Base-by-base conservation (phyloP, 2,113 vertebrate species). In the Struthidea cinerea region DNA sequence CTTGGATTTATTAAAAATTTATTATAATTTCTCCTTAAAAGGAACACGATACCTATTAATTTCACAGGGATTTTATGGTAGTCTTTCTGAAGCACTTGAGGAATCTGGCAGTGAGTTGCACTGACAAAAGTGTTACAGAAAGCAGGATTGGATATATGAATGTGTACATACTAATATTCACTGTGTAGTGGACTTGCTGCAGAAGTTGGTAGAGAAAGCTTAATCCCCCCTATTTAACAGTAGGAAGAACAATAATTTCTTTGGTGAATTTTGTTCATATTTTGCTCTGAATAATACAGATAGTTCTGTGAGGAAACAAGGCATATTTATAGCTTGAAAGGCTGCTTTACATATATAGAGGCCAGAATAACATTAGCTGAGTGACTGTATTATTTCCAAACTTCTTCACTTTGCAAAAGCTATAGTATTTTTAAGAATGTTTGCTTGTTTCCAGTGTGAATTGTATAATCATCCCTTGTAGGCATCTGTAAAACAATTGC, bases 401-500 rank as follows among this genome's bases (percentile, higher is more conserved):
- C 16, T 18, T 50, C 22, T 20, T 59, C 13, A 59, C 6, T 50
- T 82, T 67, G 21, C 8, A 47, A 71, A 39, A 7, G 8, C 24
- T 26, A 0, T 27, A 32, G 24, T 30, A 9, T 5, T 57, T 37
- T 13, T 24, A 19, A 57, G 17, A 33, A 39, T 22, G 8, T 60
- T 84, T 76, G 22, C 17, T 63, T 2, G 1, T 21, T 5, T 42
- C 35, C n/a, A 5, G 5, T 6, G 3, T 42, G 14, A 59, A 4
- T 47, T 70, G 28, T 17, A 4, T 50, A 57, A 33, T 44, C 26
- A 10, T 68, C 50, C 14, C 8, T 35, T 70, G 28, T 15, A 53
- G 32, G 2, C 7, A 10, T 47, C 11, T 73, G 1, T 35, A 37
- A 63, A 71, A 32, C 26, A 7, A 7, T 1, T 7, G 1, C 3